Conservation (phyloP, 1,140 invertebrate genomes). For the Bombus sibiricus region DNA sequence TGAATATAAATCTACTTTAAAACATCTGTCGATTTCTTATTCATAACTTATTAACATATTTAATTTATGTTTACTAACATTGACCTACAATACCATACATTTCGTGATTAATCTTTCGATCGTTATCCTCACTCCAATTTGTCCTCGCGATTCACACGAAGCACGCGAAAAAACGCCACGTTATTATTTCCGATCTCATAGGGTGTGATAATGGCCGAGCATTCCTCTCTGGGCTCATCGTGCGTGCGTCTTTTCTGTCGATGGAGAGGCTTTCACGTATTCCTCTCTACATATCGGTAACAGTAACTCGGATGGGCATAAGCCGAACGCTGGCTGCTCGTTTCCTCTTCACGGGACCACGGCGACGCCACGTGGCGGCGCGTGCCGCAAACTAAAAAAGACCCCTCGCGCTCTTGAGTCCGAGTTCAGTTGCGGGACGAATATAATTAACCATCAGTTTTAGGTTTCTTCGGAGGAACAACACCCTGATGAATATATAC, state of each 20-base stretch:
- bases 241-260: constrained; percentile 20
- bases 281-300: constrained; percentile 72
- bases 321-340: constrained; percentile 67
- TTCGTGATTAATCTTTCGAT: too few relatives aligned
- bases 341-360: constrained; percentile 73
- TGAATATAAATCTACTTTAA: too few relatives aligned
- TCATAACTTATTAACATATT: too few relatives aligned
- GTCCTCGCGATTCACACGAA: not conserved
- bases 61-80: too few relatives aligned
- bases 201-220: constrained; percentile 57
- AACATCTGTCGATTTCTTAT: too few relatives aligned
- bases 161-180: constrained; percentile 24
- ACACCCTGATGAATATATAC: constrained; percentile 39
- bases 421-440: constrained; percentile 74
- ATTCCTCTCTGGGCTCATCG: not conserved
- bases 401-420: constrained; percentile 69
- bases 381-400: constrained; percentile 81
- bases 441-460: constrained; percentile 83
- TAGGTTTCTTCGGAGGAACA: constrained; percentile 77
- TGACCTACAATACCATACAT: too few relatives aligned
- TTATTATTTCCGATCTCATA: constrained; percentile 58
- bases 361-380: constrained; percentile 79
- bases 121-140: not conserved
- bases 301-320: constrained; percentile 63
- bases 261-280: constrained; percentile 19